phyloP scores from a whole-genome alignment of 2,113 vertebrate species.

The Alces alces region DNA sequence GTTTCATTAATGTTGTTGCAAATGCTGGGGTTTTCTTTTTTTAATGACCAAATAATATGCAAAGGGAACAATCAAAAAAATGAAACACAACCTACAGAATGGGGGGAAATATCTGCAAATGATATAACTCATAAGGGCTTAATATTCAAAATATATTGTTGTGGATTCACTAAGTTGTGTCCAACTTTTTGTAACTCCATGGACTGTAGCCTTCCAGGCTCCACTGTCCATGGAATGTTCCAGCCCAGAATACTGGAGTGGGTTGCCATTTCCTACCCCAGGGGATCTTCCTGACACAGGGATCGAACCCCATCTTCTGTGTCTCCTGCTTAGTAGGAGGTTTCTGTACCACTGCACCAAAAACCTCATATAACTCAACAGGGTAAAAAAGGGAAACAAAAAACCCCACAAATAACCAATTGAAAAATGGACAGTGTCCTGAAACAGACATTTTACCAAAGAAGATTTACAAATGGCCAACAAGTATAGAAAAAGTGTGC shows the following conservation, averaged over 20 bases:
- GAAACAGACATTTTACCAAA: not conserved
- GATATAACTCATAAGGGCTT: not conserved
- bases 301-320: not conserved
- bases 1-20: not conserved
- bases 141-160: not conserved
- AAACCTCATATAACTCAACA: not conserved
- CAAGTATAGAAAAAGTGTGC: not conserved
- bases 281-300: not conserved
- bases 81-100: not conserved
- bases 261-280: not conserved
- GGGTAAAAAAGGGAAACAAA: not conserved
- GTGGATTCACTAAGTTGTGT: not conserved
- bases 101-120: not conserved
- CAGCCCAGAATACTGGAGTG: not conserved
- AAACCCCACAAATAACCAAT: not conserved
- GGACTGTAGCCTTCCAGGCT: not conserved
- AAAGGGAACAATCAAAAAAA: not conserved
- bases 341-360: not conserved
- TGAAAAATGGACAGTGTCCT: not conserved
- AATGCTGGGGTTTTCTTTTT: not conserved
- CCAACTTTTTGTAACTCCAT: not conserved
- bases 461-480: not conserved
- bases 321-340: not conserved
- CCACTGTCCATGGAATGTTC: not conserved
- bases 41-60: not conserved